Evolutionary conservation across 2,797 vertebrate genomes (phyloP).

Genomic region (Anableps anableps): DNA sequence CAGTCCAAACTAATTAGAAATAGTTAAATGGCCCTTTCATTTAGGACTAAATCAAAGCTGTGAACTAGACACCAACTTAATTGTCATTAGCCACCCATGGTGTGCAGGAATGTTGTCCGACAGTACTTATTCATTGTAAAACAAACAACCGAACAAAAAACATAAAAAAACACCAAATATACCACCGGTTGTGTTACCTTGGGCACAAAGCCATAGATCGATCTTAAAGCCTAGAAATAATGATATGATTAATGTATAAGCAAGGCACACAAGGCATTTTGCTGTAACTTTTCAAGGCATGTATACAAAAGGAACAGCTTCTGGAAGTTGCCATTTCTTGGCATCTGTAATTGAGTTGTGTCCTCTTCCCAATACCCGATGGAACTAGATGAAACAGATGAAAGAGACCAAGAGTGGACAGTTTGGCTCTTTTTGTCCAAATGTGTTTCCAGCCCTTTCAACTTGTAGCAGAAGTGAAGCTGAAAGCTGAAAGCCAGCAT

Average conservation of each 20-base stretch:
- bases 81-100: too few relatives aligned
- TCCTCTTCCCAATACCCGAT: conserved; percentile 14
- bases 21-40: too few relatives aligned
- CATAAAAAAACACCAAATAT: too few relatives aligned
- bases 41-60: too few relatives aligned
- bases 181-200: too few relatives aligned
- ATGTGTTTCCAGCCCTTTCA: conserved; percentile 62
- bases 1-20: too few relatives aligned
- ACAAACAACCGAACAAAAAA: too few relatives aligned
- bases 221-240: too few relatives aligned
- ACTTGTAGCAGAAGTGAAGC: conserved; percentile 61
- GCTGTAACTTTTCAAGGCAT: not conserved
- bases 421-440: conserved; percentile 47
- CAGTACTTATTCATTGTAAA: too few relatives aligned
- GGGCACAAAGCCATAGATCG: too few relatives aligned
- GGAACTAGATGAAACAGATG: conserved; percentile 39
- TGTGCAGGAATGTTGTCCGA: too few relatives aligned
- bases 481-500: conserved; percentile 69
- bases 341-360: conserved; percentile 62
- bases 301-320: not conserved
- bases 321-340: conserved; percentile 18
- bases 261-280: not conserved
- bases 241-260: not conserved
- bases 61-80: too few relatives aligned
- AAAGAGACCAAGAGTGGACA: conserved; percentile 28